These are phyloP conservation scores for Hoplias malabaricus DNA, from an alignment of 2,113 vertebrate species.

Conservation along the genomic window DNA sequence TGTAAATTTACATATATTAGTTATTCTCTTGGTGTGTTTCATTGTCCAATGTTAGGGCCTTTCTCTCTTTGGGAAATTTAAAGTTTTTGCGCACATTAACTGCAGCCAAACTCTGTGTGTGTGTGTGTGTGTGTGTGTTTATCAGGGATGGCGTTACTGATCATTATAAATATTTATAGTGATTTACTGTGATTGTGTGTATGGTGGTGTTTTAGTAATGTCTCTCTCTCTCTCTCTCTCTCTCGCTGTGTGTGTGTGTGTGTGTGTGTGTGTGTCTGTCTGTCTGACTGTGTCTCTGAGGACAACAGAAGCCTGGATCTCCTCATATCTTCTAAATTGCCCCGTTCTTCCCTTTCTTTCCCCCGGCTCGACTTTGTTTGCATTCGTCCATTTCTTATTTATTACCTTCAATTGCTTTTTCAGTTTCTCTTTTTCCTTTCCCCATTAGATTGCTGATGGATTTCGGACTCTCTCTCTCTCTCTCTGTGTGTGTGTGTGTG, in stretches of 20 bases:
- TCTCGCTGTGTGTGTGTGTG: conserved; percentile 56
- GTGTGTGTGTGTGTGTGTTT: conserved; percentile 71
- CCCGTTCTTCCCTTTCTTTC: conserved; percentile 50
- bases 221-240: too few relatives aligned
- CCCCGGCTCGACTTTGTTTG: conserved; percentile 56
- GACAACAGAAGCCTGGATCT: conserved; percentile 54
- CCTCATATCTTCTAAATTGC: conserved; percentile 65
- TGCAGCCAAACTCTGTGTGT: conserved; percentile 52
- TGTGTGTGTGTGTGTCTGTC: conserved; percentile 43
- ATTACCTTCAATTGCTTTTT: conserved; percentile 56
- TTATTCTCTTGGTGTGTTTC: neutral
- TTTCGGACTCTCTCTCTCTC: conserved; percentile 45
- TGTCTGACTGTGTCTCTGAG: conserved; percentile 35
- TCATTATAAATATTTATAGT: conserved; percentile 79
- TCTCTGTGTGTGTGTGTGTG: conserved; percentile 26
- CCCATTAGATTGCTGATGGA: conserved; percentile 66
- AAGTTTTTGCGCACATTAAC: neutral
- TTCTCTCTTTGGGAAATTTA: neutral
- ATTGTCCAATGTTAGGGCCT: neutral
- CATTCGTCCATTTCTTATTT: conserved; percentile 66
- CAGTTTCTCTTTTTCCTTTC: conserved; percentile 52
- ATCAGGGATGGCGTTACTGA: conserved; percentile 68
- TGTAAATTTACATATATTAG: neutral
- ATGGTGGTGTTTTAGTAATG: too few relatives aligned
- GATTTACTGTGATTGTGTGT: conserved; percentile 65